A percentile compares a stretch with the other conserved stretches of the same genome.
Evolutionary conservation across 1,140 invertebrate genomes (phyloP).

Genomic region (Ceratina australensis): DNA sequence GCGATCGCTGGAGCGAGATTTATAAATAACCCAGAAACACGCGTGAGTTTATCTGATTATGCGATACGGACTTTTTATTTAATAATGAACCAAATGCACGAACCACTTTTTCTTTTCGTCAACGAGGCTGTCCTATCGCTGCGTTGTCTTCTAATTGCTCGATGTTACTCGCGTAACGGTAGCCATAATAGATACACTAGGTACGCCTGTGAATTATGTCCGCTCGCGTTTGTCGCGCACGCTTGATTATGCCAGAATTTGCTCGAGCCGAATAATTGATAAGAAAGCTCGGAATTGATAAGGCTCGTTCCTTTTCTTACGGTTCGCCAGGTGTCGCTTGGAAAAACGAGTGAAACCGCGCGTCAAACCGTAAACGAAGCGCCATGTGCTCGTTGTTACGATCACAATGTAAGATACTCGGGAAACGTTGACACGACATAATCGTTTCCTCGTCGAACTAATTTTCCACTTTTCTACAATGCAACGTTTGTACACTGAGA

Average conservation of each 20-base stretch:
- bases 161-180: not conserved
- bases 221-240: not conserved
- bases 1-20: not conserved
- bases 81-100: not conserved
- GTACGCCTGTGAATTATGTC: not conserved
- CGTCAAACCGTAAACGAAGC: not conserved
- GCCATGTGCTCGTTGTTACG: too few species aligned
- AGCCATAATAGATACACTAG: not conserved
- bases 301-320: not conserved
- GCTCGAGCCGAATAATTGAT: constrained; percentile 5
- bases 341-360: not conserved
- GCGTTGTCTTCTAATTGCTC: not conserved
- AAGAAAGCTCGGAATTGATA: not conserved
- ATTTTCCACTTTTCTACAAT: not conserved
- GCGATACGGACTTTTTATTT: not conserved
- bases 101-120: not conserved
- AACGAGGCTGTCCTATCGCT: not conserved
- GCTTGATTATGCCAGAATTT: constrained; percentile 15
- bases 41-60: constrained; percentile 6
- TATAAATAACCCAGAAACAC: constrained; percentile 14
- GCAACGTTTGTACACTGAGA: too few species aligned
- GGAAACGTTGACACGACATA: not conserved
- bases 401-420: too few species aligned
- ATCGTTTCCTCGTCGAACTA: not conserved
- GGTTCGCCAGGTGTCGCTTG: not conserved